Evolutionary conservation across 2,888 invertebrate species (phyloP).

Genomic region (Malachius bipustulatus): DNA sequence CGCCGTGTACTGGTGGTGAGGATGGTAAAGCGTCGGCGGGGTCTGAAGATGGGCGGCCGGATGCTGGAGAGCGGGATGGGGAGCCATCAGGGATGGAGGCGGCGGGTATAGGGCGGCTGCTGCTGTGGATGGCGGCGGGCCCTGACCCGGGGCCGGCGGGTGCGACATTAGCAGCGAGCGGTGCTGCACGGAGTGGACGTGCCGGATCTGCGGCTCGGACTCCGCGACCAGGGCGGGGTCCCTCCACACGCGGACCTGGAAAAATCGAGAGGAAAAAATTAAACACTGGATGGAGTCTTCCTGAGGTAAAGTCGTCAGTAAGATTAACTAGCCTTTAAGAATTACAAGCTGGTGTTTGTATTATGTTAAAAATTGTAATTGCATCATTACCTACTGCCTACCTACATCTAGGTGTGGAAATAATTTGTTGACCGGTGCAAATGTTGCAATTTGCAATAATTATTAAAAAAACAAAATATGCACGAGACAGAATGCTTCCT

Average conservation of each 20-base stretch:
- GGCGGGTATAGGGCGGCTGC: conserved; percentile 28
- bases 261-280: too few species aligned
- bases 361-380: too few species aligned
- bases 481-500: too few species aligned
- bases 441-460: too few species aligned
- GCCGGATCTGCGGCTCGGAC: conserved; percentile 42
- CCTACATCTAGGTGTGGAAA: too few species aligned
- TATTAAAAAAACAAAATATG: too few species aligned
- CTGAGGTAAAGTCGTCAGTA: too few species aligned
- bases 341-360: too few species aligned
- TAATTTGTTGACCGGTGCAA: too few species aligned
- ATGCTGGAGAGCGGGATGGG: conserved; percentile 31
- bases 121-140: conserved; percentile 29
- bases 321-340: too few species aligned
- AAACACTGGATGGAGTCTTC: too few species aligned
- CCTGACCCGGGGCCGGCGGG: conserved; percentile 32
- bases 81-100: conserved; percentile 34
- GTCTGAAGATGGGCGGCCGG: conserved; percentile 28
- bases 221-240: conserved; percentile 44
- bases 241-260: conserved; percentile 42
- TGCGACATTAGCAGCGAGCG: conserved; percentile 49
- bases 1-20: conserved; percentile 32
- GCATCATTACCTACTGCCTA: too few species aligned
- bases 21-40: conserved; percentile 27
- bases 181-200: conserved; percentile 51